Conservation (phyloP, 2,888 invertebrate genomes). For the Cheilosia impressa region DNA sequence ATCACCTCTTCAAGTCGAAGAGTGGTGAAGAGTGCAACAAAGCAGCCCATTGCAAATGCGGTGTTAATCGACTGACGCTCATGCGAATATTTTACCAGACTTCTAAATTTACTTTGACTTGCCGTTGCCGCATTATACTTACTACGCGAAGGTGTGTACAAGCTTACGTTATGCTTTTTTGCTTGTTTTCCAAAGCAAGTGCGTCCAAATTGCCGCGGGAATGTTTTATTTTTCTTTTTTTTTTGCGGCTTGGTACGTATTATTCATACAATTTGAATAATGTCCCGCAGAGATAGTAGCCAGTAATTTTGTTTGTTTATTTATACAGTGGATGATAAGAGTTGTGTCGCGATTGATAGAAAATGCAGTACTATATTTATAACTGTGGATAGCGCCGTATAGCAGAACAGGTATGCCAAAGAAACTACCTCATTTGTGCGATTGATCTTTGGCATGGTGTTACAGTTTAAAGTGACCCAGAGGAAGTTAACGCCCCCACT, state of each 20-base stretch:
- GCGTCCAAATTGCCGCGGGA: background rate
- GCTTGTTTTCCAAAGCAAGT: background rate
- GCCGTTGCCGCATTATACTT: constrained; percentile 43
- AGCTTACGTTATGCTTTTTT: constrained; percentile 1
- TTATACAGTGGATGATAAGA: background rate
- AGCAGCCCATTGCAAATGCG: constrained; percentile 5
- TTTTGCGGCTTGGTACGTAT: background rate
- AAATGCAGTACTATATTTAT: too few relatives aligned
- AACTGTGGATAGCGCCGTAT: too few relatives aligned
- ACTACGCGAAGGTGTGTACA: constrained; percentile 12
- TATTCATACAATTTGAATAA: background rate
- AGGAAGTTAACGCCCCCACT: too few relatives aligned
- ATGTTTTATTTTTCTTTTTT: background rate
- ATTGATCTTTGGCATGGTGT: too few relatives aligned
- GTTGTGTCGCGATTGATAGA: background rate
- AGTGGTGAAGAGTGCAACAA: constrained; percentile 22
- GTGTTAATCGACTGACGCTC: background rate
- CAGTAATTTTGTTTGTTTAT: background rate
- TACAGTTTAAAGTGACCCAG: too few relatives aligned
- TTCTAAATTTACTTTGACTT: constrained; percentile 36
- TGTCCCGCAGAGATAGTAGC: background rate
- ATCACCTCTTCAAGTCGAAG: constrained; percentile 8
- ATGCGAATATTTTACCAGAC: background rate
- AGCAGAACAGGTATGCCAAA: too few relatives aligned
- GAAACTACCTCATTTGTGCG: too few relatives aligned